Conservation (phyloP, 2,888 invertebrate genomes). For the Globia sparganii region DNA sequence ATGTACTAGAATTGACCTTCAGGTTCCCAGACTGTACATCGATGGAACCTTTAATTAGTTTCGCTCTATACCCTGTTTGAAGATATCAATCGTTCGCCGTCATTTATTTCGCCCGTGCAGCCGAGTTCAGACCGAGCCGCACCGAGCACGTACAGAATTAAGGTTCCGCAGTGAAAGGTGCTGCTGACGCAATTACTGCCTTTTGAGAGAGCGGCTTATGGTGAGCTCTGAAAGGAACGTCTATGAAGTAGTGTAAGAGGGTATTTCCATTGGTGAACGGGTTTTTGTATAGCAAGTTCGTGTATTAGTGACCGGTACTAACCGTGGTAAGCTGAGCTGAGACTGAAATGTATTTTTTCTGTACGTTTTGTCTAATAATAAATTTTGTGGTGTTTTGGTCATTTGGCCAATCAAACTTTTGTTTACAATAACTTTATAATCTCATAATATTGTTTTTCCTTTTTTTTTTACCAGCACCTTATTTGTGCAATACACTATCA, state of each 20-base stretch:
- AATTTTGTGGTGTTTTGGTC: no score
- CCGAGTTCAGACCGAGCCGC: conserved; percentile 9
- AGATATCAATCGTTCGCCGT: conserved; percentile 11
- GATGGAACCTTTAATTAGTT: not conserved
- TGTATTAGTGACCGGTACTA: not conserved
- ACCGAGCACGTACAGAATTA: conserved; percentile 45
- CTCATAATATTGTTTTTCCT: no score
- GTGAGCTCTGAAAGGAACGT: conserved; percentile 23
- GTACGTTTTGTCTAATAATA: not conserved
- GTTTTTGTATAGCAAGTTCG: conserved; percentile 11
- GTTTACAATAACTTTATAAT: no score
- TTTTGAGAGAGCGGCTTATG: conserved; percentile 44
- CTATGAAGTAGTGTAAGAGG: conserved; percentile 9
- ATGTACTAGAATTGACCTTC: not conserved
- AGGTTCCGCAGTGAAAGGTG: conserved; percentile 34
- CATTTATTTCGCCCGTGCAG: conserved; percentile 25
- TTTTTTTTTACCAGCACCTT: no score
- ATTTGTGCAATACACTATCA: no score
- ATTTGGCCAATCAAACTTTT: no score
- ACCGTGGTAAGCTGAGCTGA: not conserved
- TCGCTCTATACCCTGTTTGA: conserved; percentile 2
- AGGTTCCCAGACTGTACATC: not conserved
- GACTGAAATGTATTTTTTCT: not conserved
- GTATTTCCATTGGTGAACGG: not conserved
- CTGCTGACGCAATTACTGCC: conserved; percentile 38